phyloP scores from a whole-genome alignment of 2,888 invertebrate genomes.

The Tupiocoris notatus region DNA sequence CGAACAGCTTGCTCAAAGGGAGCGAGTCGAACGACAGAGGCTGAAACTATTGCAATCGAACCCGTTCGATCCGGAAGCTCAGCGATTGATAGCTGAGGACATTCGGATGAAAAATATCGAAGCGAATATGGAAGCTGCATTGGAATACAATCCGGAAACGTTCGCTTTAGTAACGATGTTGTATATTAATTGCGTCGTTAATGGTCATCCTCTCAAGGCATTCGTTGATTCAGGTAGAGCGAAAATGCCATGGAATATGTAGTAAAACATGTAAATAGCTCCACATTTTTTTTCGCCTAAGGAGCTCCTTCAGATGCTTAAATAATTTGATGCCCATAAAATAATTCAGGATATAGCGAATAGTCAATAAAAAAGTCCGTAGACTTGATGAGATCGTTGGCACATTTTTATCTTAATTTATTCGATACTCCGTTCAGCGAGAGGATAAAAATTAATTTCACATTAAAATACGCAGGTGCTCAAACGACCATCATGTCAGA shows the following conservation, averaged over 20 bases:
- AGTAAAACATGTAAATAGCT: too few relatives aligned
- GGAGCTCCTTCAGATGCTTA: too few relatives aligned
- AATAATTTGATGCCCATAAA: neutral
- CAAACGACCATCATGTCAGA: conserved; percentile 99
- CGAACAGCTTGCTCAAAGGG: conserved; percentile 78
- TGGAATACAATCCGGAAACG: conserved; percentile 97
- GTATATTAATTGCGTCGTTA: conserved; percentile 94
- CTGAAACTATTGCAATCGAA: conserved; percentile 87
- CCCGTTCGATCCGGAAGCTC: conserved; percentile 94
- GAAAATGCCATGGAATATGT: too few relatives aligned
- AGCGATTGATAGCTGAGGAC: conserved; percentile 91
- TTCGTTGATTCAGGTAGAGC: conserved; percentile 90
- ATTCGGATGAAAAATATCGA: conserved; percentile 95
- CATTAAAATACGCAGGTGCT: too few relatives aligned
- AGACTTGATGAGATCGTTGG: too few relatives aligned
- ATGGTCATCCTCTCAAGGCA: conserved; percentile 94
- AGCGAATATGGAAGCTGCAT: conserved; percentile 97
- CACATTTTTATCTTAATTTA: too few relatives aligned
- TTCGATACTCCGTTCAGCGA: too few relatives aligned
- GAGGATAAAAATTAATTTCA: too few relatives aligned
- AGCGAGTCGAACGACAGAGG: conserved; percentile 79
- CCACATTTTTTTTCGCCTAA: neutral
- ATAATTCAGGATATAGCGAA: too few relatives aligned
- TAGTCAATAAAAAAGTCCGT: too few relatives aligned
- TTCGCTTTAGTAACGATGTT: conserved; percentile 98